These are phyloP conservation scores for Psittacula cyanocephala DNA, from an alignment of 2,113 vertebrate genomes.

Conservation along the genomic window DNA sequence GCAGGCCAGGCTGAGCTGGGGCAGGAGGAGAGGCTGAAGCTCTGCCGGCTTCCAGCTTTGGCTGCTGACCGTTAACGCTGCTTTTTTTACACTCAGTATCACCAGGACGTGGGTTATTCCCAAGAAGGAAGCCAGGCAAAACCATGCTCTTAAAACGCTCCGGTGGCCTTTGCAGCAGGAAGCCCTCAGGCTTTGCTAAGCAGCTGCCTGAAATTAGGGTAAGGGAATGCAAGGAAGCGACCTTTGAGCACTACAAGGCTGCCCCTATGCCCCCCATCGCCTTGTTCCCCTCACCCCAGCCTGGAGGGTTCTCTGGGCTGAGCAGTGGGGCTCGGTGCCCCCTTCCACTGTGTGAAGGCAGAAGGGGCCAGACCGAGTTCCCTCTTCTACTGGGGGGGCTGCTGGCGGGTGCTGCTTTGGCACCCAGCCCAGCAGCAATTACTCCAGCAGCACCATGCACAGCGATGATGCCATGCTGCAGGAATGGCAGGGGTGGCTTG, in stretches of 20 bases:
- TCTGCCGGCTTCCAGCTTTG: background rate
- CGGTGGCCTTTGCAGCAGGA: background rate
- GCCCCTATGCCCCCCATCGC: background rate
- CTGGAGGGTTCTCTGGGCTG: background rate
- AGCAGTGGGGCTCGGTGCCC: rapidly evolving
- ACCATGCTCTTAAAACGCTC: constrained; percentile 1
- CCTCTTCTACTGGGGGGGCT: background rate
- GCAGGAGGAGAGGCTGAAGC: background rate
- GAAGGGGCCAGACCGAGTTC: background rate
- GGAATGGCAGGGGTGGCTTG: constrained; percentile 22
- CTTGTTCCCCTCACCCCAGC: background rate
- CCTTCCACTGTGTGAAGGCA: background rate
- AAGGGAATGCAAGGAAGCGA: background rate
- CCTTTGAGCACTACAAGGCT: background rate
- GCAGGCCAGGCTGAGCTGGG: background rate
- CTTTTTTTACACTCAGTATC: background rate
- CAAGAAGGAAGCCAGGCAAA: constrained; percentile 35
- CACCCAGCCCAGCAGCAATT: background rate
- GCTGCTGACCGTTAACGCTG: background rate
- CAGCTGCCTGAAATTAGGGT: background rate
- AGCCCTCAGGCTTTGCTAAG: background rate
- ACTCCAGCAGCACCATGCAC: background rate
- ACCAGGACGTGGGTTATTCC: constrained; percentile 38
- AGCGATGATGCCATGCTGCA: constrained; percentile 10
- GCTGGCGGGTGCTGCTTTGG: background rate